Percentiles rank a stretch among this genome's conserved stretches.
These are phyloP conservation scores for Empis livida DNA, from an alignment of 2,888 invertebrate species.

Conservation along the genomic window DNA sequence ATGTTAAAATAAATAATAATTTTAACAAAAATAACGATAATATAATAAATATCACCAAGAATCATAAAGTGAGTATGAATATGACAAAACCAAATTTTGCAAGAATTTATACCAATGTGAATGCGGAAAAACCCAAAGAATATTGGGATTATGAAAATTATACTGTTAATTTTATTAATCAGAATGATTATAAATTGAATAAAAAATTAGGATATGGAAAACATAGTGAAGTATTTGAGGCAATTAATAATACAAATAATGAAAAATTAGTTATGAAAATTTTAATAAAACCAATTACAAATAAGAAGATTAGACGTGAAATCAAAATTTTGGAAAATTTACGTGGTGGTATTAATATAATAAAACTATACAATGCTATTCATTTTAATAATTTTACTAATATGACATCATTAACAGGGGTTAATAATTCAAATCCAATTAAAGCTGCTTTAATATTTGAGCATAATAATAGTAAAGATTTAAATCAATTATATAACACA, in stretches of 20 bases:
- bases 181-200: slow-evolving; percentile 95
- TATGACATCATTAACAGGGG: slow-evolving; percentile 35
- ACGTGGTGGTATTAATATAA: slow-evolving; percentile 94
- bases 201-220: slow-evolving; percentile 94
- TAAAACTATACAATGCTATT: slow-evolving; percentile 89
- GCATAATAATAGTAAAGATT: slow-evolving; percentile 98
- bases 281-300: slow-evolving; percentile 57
- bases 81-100: slow-evolving; percentile 87
- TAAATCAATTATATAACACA: slow-evolving; percentile 97
- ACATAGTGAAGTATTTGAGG: slow-evolving; percentile 98
- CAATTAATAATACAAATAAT: slow-evolving; percentile 88
- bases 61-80: slow-evolving; percentile 14
- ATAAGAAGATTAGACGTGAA: slow-evolving; percentile 85
- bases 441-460: slow-evolving; percentile 97
- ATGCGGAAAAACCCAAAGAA: slow-evolving; percentile 88
- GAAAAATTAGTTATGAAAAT: slow-evolving; percentile 99
- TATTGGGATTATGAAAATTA: slow-evolving; percentile 99
- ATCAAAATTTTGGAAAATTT: slow-evolving; percentile 98
- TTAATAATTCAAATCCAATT: slow-evolving; percentile 87
- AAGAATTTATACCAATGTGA: slow-evolving; percentile 91
- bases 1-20: too few relatives aligned
- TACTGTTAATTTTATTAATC: slow-evolving; percentile 93
- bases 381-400: slow-evolving; percentile 36
- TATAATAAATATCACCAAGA: too few relatives aligned
- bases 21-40: too few relatives aligned